Evolutionary conservation across 2,113 vertebrate species (phyloP).

Genomic region (Chaenogobius annularis): DNA sequence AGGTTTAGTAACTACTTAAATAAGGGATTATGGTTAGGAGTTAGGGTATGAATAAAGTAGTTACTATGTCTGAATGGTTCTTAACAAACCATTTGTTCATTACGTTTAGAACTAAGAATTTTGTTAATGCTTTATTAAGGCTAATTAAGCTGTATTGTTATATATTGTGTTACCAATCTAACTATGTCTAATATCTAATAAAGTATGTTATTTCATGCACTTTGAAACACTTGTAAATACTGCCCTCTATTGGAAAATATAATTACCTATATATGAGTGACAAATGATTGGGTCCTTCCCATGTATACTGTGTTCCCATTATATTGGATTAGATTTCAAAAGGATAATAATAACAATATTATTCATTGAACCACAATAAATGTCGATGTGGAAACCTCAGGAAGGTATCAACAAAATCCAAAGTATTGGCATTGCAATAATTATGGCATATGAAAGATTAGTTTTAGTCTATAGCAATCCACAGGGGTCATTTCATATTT

Average conservation of each 20-base stretch:
- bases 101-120: too few species aligned
- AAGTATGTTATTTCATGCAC: background rate
- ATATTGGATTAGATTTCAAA: background rate
- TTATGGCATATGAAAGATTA: background rate
- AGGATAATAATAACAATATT: background rate
- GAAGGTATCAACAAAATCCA: too few species aligned
- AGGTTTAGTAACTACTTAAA: too few species aligned
- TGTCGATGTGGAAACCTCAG: too few species aligned
- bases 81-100: too few species aligned
- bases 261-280: too few species aligned
- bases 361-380: background rate
- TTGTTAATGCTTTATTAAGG: too few species aligned
- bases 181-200: background rate
- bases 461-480: background rate
- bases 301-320: too few species aligned
- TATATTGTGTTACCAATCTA: background rate
- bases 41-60: too few species aligned
- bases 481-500: background rate
- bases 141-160: too few species aligned
- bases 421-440: background rate
- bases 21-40: too few species aligned
- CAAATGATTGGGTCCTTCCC: background rate
- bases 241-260: slow-evolving; percentile 60
- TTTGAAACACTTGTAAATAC: background rate
- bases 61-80: too few species aligned